A percentile compares a stretch with the other conserved stretches of the same genome.
Conservation (phyloP, 1,140 invertebrate species). For the Odontomachus brunneus region DNA sequence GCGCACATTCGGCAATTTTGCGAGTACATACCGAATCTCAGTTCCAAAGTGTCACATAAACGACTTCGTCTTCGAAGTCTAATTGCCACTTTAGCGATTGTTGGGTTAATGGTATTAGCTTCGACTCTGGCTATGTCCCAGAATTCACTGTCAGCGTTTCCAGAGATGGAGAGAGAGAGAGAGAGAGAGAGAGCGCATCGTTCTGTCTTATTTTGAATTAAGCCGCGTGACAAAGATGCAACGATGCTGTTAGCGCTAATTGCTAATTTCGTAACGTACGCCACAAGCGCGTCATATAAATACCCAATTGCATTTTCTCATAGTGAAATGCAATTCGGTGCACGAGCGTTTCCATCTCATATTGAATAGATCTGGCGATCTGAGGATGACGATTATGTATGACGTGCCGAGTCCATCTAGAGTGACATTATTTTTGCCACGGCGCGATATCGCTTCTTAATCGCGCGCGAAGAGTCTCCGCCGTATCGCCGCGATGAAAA, state of each 20-base stretch:
- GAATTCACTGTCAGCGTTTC: constrained; percentile 55
- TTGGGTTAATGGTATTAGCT: constrained; percentile 58
- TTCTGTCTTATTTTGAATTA: constrained; percentile 57
- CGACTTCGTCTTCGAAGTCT: constrained; percentile 52
- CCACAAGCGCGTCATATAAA: constrained; percentile 39
- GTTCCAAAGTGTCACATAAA: constrained; percentile 43
- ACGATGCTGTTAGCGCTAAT: constrained; percentile 55
- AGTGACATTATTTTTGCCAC: neutral
- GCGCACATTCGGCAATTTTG: neutral
- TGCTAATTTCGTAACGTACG: constrained; percentile 53
- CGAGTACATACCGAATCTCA: constrained; percentile 24
- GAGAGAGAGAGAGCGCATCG: neutral
- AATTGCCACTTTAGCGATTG: constrained; percentile 60
- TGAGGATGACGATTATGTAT: neutral
- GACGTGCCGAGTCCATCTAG: neutral
- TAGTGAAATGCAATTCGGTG: constrained; percentile 16
- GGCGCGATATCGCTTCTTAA: neutral
- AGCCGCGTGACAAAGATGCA: constrained; percentile 36
- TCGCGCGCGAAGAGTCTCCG: no score
- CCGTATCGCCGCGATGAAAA: no score
- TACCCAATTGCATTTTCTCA: constrained; percentile 48
- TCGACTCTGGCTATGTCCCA: constrained; percentile 49
- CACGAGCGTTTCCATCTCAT: neutral
- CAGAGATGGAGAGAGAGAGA: neutral
- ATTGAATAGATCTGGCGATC: constrained; percentile 29